Base-by-base conservation (phyloP, 2,888 invertebrate genomes). In the Timema cristinae region DNA sequence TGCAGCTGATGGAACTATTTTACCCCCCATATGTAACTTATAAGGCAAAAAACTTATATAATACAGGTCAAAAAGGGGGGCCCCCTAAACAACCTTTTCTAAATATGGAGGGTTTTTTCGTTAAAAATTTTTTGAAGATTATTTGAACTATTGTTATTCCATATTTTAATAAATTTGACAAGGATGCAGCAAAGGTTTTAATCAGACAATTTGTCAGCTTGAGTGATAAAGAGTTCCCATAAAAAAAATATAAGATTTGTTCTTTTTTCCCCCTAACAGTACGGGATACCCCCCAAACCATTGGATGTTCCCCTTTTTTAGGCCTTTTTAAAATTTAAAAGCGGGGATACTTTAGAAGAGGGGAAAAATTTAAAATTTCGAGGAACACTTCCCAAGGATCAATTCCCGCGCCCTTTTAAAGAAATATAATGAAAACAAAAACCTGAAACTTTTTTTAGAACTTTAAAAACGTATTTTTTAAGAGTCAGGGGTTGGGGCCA, bases 321-420 rank as follows among this genome's bases (percentile, higher is more conserved):
- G 47, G 6, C 47, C 47, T 7, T 32, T 32, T 10, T 10, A 63
- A 63, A 32, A 48, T 8, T 13, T 16, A 32, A n/a, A 8, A 32
- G 32, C 7, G 32, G 7, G 6, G 9, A 16, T 47, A 47, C 10
- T 6, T 63, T 63, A 9, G 63, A 63, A 13, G 7, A 63, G 63
- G 16, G 47, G 63, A 63, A 63, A 48, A 63, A 47, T 63, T 16
- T 8, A 63, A 16, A 8, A n/a, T n/a, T n/a, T 59, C 59, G 59
- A 16, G 8, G 16, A 16, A 59, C 59, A 16, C 15, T 59, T 59
- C 59, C 59, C 47, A 63, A 63, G 48, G 8, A 63, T 7, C 47
- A 63, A 32, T 15, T 32, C 13, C 63, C 63, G 48, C 47, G 63
- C 6, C 9, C 16, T 63, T 32, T 15, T 63, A 10, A 63, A 63